Evolutionary conservation across 2,113 vertebrate species (phyloP).

Genomic region (Suncus etruscus): DNA sequence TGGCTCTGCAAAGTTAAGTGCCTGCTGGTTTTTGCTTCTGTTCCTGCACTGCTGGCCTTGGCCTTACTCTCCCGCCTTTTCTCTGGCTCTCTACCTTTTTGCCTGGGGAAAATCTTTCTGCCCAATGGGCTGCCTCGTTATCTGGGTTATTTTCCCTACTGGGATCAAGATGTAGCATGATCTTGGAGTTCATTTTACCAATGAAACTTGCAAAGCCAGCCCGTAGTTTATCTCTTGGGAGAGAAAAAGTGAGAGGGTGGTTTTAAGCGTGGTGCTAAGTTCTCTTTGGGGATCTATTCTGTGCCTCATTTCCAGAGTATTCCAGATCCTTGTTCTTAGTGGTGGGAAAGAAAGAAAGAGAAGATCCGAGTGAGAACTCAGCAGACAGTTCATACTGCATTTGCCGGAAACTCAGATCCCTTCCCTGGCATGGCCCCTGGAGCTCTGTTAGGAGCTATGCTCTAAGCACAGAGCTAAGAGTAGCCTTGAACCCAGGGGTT

Average conservation of each 20-base stretch:
- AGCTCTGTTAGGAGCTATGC: too few species aligned
- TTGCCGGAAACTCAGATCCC: too few species aligned
- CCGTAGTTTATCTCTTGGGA: neutral
- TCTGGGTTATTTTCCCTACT: conserved; percentile 3
- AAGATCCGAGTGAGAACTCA: too few species aligned
- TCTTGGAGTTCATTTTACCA: conserved; percentile 3
- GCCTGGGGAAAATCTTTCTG: neutral
- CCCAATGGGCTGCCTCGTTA: neutral
- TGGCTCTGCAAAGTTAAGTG: conserved; percentile 41
- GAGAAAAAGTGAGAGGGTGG: neutral
- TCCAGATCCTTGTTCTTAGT: neutral
- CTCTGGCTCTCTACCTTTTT: neutral
- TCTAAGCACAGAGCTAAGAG: too few species aligned
- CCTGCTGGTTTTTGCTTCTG: neutral
- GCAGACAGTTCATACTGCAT: too few species aligned
- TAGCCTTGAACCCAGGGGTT: too few species aligned
- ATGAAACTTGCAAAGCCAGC: neutral
- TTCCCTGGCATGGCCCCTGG: too few species aligned
- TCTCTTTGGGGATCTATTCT: neutral
- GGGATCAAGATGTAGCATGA: neutral
- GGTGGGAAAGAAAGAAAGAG: too few species aligned
- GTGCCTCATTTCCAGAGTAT: neutral
- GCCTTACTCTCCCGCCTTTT: neutral
- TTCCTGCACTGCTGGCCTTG: neutral
- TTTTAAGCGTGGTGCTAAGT: neutral